Evolutionary conservation across 2,113 vertebrate genomes (phyloP).

Genomic region (Lagenorhynchus albirostris): DNA sequence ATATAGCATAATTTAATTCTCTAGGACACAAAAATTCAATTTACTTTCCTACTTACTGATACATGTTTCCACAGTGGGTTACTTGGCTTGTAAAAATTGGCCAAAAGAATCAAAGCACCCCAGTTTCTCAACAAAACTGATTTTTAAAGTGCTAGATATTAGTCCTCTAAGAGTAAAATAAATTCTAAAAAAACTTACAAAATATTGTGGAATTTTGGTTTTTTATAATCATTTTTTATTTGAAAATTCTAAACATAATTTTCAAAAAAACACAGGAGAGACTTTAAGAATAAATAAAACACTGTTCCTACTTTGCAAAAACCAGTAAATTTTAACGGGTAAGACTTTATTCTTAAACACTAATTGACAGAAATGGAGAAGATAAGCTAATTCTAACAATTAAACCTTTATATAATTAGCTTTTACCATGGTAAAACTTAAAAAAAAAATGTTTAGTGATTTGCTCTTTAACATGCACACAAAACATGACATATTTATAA

Average conservation of each 20-base stretch:
- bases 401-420: background rate
- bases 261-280: background rate
- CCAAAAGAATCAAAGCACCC: constrained; percentile 60
- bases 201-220: background rate
- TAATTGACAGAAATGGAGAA: background rate
- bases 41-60: constrained; percentile 70
- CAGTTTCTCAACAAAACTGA: constrained; percentile 46
- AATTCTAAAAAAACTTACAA: background rate
- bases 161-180: constrained; percentile 37
- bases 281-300: background rate
- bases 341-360: background rate
- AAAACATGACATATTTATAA: constrained; percentile 30
- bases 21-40: constrained; percentile 73
- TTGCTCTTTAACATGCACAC: background rate
- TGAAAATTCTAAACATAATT: constrained; percentile 18
- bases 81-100: constrained; percentile 62
- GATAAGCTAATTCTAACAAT: constrained; percentile 5
- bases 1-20: constrained; percentile 75
- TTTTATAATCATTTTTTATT: background rate
- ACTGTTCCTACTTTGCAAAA: background rate
- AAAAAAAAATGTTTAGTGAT: background rate
- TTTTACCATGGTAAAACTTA: background rate
- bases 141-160: background rate
- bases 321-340: background rate
- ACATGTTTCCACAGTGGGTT: constrained; percentile 62